Evolutionary conservation across 2,113 vertebrate genomes (phyloP).

Genomic region (Phalacrocorax brasilianus): DNA sequence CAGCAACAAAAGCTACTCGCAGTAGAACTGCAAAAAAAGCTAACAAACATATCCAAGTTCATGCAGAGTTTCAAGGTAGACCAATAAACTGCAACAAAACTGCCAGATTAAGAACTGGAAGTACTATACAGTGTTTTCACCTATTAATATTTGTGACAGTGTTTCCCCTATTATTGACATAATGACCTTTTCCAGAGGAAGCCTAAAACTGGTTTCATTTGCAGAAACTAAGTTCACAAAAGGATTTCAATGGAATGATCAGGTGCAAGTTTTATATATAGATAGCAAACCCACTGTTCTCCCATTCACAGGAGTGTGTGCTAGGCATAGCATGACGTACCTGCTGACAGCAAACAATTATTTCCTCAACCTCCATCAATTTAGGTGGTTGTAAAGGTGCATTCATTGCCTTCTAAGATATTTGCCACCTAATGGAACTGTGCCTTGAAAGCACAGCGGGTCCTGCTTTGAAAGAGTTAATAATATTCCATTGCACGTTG

Average conservation of each 20-base stretch:
- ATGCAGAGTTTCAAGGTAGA: constrained; percentile 24
- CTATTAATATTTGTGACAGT: not conserved
- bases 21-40: not conserved
- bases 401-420: not conserved
- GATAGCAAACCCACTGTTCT: not conserved
- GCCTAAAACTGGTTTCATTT: not conserved
- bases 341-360: not conserved
- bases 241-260: not conserved
- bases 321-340: not conserved
- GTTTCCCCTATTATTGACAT: constrained; percentile 23
- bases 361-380: not conserved
- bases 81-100: constrained; percentile 47
- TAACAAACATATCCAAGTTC: not conserved
- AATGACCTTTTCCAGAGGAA: constrained; percentile 32
- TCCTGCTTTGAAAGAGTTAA: not conserved
- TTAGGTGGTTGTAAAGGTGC: not conserved
- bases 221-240: not conserved
- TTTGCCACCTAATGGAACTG: not conserved
- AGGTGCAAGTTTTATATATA: not conserved
- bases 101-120: constrained; percentile 6
- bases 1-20: constrained; percentile 29
- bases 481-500: not conserved
- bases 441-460: not conserved
- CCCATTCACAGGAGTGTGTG: not conserved
- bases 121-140: not conserved